Conservation (phyloP, 1,140 invertebrate genomes). For the Trialeurodes vaporariorum region DNA sequence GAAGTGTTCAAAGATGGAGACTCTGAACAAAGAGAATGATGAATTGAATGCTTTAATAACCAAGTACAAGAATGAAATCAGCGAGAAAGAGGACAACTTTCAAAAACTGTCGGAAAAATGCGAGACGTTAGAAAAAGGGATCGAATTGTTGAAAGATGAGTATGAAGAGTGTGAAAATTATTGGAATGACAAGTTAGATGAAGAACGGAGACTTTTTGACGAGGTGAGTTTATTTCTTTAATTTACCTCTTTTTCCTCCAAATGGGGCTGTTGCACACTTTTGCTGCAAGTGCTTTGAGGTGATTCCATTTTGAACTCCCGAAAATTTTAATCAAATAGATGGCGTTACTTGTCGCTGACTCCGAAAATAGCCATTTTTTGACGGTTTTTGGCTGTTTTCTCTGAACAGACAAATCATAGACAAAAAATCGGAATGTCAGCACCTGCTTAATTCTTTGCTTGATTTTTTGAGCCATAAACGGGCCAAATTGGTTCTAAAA, state of each 20-base stretch:
- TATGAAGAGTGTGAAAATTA: conserved; percentile 78
- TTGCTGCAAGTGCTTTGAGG: too few species aligned
- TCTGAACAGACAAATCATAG: too few species aligned
- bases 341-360: too few species aligned
- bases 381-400: too few species aligned
- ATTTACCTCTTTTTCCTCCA: not conserved
- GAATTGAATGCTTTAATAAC: conserved; percentile 11
- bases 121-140: conserved; percentile 52
- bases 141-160: conserved; percentile 58
- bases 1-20: conserved; percentile 9
- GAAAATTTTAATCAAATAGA: too few species aligned
- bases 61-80: conserved; percentile 20
- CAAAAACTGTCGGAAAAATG: conserved; percentile 41
- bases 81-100: conserved; percentile 34
- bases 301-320: too few species aligned
- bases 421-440: too few species aligned
- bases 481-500: too few species aligned
- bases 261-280: too few species aligned
- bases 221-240: conserved; percentile 30
- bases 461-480: too few species aligned
- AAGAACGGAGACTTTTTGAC: conserved; percentile 59
- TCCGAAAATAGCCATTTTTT: too few species aligned
- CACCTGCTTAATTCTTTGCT: too few species aligned
- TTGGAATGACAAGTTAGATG: conserved; percentile 63
- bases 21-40: conserved; percentile 3